Base-by-base conservation (phyloP, 2,113 vertebrate species). In the Otus sunia region DNA sequence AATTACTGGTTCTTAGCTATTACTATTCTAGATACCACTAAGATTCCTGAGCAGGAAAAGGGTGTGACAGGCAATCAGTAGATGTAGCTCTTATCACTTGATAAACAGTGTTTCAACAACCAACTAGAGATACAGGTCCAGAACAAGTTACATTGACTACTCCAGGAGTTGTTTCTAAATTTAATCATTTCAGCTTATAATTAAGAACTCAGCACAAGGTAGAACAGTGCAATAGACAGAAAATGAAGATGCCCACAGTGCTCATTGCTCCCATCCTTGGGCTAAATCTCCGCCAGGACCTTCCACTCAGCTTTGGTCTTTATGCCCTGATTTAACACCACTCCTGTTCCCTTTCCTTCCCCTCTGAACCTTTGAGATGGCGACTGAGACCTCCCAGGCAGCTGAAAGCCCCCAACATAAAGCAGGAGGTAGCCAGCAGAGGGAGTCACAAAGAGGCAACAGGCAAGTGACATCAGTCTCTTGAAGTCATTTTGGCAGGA, bases 1-100 rank as follows among this genome's bases (percentile, higher is more conserved):
- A 83, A 15, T 45, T 80, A 88, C 77, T 59, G 78, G 29, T 55
- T 89, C 64, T 78, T 37, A 77, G 52, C 76, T 75, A 29, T 89
- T 83, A 87, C 56, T 36, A 74, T 52, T 84, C 79, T 49, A 64
- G 67, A 88, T 66, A 73, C 47, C 76, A 84, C 72, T 63, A 71
- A 92, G 56, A 94, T 71, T 92, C 74, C 80, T 56, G 63, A 89
- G 89, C 68, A 95, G 94, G 86, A 94, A 96, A 95, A 95, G 73
- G 89, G 82, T 83, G 93, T 94, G 90, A 88, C 85, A 86, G 55
- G 68, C 84, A 96, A 95, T 94, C 76, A 94, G 83, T 63, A 94
- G 91, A 91, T 86, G 83, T 55, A 95, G 83, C 25, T 84, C 36
- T 91, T 92, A 94, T 59, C 41, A 0, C 18, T 74, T 47, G 29